Base-by-base conservation (phyloP, 1,140 invertebrate species). In the Onthophagus taurus region DNA sequence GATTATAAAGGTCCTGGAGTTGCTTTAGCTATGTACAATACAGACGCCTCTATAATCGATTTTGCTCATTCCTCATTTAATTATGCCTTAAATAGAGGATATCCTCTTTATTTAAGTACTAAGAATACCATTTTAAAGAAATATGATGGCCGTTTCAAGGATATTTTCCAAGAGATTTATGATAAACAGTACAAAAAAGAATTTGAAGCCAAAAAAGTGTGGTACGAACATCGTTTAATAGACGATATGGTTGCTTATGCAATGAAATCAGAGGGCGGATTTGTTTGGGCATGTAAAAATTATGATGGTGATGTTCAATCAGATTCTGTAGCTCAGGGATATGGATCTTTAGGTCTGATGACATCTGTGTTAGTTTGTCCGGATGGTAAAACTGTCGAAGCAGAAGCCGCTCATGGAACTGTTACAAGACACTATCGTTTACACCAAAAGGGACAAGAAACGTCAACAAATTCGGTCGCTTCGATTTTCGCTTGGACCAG, bases 241-340 rank as follows among this genome's bases (percentile, higher is more conserved):
- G 96, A 99, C 66, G 95, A 99, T 59, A 98, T 98, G 95, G 95
- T 99, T 2, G 96, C 96, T 11, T 95, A 97, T 63, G 81, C 83
- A 4, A 91, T 99, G 86, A 99, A 99, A 66, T 92, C 90, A 1
- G 88, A 95, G 50, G 96, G 96, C 53, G 95, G 94, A 41, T 99
- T 97, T 71, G 93, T 99, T 0, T 99, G 96, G 95, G 92, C 95
- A 14, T 89, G 95, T 68, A 99, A 99, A 65, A 99, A 99, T 64
- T 99, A 99, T 63, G 96, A 99, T 64, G 96, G 96, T 23, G 96
- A 99, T 72, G 96, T 99, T 0, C 95, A 99, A 65, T 95, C 89
- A 0, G 95, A 99, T 67, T 92, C 90, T 4, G 88, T 98, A 12
- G 94, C 94, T 52, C 93, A 98, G 42, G 93, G 92, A 50, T 89